phyloP scores from a whole-genome alignment of 2,888 invertebrate genomes.

The Galeruca laticollis region DNA sequence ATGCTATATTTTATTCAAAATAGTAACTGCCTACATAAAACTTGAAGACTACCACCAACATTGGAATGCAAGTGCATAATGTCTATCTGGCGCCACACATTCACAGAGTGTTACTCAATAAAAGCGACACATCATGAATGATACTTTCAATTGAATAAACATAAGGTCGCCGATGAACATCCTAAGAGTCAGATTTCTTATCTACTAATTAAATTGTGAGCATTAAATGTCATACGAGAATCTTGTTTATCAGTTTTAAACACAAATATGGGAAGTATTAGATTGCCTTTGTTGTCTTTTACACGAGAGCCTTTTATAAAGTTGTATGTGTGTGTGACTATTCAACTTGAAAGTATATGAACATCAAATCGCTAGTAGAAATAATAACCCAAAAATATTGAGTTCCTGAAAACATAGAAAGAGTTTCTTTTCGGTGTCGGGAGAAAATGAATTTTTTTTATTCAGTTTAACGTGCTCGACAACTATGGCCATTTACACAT shows the following conservation, averaged over 20 bases:
- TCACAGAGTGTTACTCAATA: slow-evolving; percentile 38
- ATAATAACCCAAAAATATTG: too few species aligned
- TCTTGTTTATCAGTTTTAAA: slow-evolving; percentile 4
- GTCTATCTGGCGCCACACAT: slow-evolving; percentile 38
- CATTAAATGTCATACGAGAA: slow-evolving; percentile 8
- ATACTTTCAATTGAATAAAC: slow-evolving; percentile 43
- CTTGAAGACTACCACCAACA: slow-evolving; percentile 4
- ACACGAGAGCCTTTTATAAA: neutral
- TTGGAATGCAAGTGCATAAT: slow-evolving; percentile 38
- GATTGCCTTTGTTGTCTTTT: neutral
- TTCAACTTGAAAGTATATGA: too few species aligned
- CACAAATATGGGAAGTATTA: neutral
- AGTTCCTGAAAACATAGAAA: too few species aligned
- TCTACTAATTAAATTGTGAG: slow-evolving; percentile 14
- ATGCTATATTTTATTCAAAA: slow-evolving; percentile 30
- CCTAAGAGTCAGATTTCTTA: slow-evolving; percentile 29
- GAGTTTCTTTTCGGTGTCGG: too few species aligned
- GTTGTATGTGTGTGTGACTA: too few species aligned
- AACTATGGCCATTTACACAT: too few species aligned
- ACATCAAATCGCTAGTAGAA: too few species aligned
- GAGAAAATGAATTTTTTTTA: too few species aligned
- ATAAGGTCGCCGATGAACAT: slow-evolving; percentile 34
- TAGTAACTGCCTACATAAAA: slow-evolving; percentile 32
- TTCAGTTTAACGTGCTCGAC: too few species aligned
- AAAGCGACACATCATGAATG: slow-evolving; percentile 37